These are phyloP conservation scores for Trididemnum nubilum DNA, from an alignment of 23 tunicate genomes.

Conservation along the genomic window DNA sequence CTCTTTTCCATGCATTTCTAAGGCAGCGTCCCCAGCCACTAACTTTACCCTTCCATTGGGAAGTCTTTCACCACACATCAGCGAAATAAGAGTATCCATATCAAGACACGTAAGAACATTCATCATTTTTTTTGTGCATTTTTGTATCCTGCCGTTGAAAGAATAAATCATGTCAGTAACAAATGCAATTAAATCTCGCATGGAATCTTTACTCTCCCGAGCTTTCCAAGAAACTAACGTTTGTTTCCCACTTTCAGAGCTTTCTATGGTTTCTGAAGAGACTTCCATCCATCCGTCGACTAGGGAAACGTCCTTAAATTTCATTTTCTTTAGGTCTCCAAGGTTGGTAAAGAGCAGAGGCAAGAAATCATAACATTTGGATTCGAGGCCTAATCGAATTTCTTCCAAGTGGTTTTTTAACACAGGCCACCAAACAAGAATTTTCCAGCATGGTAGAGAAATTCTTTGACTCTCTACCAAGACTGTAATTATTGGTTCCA, in stretches of 20 bases:
- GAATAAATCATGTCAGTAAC: background rate
- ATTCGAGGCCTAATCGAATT: no score
- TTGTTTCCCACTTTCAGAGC: background rate
- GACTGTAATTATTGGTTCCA: background rate
- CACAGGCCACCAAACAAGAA: background rate
- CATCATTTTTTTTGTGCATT: no score
- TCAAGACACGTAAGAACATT: no score
- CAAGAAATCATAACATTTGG: no score
- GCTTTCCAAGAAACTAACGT: background rate
- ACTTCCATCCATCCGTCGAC: background rate
- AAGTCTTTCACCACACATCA: no score
- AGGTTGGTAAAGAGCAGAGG: background rate
- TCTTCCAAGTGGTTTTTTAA: no score
- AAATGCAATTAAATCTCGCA: background rate
- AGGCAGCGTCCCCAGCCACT: no score
- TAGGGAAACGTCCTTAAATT: background rate
- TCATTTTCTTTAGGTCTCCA: background rate
- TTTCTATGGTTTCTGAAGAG: no score
- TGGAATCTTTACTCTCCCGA: background rate
- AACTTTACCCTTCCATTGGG: no score
- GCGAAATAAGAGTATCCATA: no score
- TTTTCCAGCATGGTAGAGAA: background rate
- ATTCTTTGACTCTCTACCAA: background rate
- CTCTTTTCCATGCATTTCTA: no score
- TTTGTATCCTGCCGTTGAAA: no score